A percentile compares a stretch with the other conserved stretches of the same genome.
Evolutionary conservation across 2,888 invertebrate genomes (phyloP).

Genomic region (Apamea sordens): DNA sequence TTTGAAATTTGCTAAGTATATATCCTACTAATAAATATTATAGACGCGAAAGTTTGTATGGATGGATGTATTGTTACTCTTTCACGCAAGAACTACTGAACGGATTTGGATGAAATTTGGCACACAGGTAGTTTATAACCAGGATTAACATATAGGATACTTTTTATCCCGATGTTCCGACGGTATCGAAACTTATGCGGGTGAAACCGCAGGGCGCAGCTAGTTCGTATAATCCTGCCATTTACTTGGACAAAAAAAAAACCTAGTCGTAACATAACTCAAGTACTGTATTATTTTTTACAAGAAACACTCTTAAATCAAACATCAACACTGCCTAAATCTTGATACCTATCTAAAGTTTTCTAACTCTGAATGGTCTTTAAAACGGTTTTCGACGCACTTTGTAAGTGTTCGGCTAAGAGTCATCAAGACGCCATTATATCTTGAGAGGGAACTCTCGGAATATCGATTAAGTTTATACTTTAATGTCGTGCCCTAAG

Average conservation of each 20-base stretch:
- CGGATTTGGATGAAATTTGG: too few relatives aligned
- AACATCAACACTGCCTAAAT: background rate
- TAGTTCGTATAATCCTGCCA: background rate
- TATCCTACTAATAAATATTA: background rate
- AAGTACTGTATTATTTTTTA: background rate
- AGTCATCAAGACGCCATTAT: constrained; percentile 30
- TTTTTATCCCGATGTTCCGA: too few relatives aligned
- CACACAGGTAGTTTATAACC: too few relatives aligned
- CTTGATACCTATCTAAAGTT: background rate
- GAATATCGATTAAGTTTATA: constrained; percentile 52
- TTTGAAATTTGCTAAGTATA: background rate
- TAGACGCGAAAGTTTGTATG: too few relatives aligned
- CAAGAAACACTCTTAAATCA: background rate
- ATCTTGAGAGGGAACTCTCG: constrained; percentile 10
- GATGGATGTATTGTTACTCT: too few relatives aligned
- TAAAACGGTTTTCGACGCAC: constrained; percentile 2
- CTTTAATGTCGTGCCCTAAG: constrained; percentile 5
- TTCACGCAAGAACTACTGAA: too few relatives aligned
- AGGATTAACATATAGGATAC: too few relatives aligned
- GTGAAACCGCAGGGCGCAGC: too few relatives aligned
- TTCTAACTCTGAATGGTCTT: background rate
- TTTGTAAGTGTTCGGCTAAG: constrained; percentile 30
- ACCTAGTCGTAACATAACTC: background rate
- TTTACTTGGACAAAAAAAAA: background rate
- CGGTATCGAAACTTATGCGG: too few relatives aligned